A percentile compares a stretch with the other conserved stretches of the same genome.
Evolutionary conservation across 2,797 vertebrate genomes (phyloP).

Genomic region (Aselliscus stoliczkanus): DNA sequence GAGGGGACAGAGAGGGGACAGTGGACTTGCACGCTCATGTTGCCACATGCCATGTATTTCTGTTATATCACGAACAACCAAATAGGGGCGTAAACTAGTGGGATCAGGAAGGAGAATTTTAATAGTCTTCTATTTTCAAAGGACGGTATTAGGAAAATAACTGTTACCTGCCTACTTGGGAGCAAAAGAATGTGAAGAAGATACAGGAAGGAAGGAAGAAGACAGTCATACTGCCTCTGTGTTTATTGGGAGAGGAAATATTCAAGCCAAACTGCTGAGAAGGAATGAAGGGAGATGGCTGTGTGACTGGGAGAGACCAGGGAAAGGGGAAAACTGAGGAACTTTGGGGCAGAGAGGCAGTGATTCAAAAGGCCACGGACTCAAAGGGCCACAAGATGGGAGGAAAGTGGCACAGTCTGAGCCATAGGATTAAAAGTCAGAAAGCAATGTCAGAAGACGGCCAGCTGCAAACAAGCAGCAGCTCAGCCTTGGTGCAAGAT

Average conservation of each 20-base stretch:
- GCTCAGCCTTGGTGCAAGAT: not conserved
- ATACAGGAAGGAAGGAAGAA: not conserved
- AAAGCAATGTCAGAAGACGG: not conserved
- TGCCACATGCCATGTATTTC: not conserved
- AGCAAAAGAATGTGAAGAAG: not conserved
- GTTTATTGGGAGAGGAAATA: not conserved
- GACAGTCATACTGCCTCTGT: fast-evolving
- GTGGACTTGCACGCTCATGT: fast-evolving
- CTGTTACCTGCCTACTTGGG: not conserved
- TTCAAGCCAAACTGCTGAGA: not conserved
- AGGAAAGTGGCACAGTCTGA: not conserved
- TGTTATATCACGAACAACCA: not conserved
- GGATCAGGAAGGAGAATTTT: not conserved
- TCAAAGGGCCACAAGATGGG: not conserved
- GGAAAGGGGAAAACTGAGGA: not conserved
- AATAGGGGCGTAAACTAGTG: not conserved
- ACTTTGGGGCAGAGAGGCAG: not conserved
- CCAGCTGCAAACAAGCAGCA: not conserved
- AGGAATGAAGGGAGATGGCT: not conserved
- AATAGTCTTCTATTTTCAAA: not conserved
- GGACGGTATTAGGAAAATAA: not conserved
- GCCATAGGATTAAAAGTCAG: not conserved
- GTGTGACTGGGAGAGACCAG: too few species aligned
- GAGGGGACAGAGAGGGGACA: not conserved
- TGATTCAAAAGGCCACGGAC: not conserved